Evolutionary conservation across 1,140 invertebrate genomes (phyloP).

Genomic region (Drosophila novamexicana): DNA sequence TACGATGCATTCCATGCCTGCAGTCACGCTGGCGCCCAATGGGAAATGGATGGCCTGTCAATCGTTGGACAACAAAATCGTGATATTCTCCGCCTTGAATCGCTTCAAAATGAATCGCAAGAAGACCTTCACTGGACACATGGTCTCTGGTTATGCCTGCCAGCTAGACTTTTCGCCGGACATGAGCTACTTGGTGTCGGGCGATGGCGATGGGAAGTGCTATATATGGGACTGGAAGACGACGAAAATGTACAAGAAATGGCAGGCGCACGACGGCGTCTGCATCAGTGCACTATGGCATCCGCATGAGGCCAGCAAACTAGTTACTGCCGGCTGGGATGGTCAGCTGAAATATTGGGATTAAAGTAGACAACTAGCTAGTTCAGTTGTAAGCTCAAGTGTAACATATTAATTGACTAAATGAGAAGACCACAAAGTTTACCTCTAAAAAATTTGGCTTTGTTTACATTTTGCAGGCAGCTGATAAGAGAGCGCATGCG

Average conservation of each 20-base stretch:
- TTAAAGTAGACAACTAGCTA: constrained; percentile 85
- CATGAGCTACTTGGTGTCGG: constrained; percentile 99
- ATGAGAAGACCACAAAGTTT: constrained; percentile 25
- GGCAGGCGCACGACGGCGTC: constrained; percentile 99
- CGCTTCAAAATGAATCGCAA: constrained; percentile 99
- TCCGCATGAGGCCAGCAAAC: constrained; percentile 98
- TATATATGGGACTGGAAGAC: constrained; percentile 99
- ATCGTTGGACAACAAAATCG: constrained; percentile 99
- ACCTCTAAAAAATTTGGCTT: constrained; percentile 12
- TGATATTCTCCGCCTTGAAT: constrained; percentile 98
- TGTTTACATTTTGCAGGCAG: constrained; percentile 47
- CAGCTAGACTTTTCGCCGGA: constrained; percentile 98
- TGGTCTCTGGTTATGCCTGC: constrained; percentile 99
- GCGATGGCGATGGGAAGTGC: constrained; percentile 99
- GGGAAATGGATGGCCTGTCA: constrained; percentile 99
- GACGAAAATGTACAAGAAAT: constrained; percentile 98
- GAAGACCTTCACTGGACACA: constrained; percentile 99
- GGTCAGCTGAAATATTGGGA: constrained; percentile 99
- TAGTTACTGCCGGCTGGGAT: constrained; percentile 99
- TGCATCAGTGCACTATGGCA: constrained; percentile 98
- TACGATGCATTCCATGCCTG: constrained; percentile 99
- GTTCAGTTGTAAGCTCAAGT: constrained; percentile 47
- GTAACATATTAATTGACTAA: constrained; percentile 49
- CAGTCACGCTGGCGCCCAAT: constrained; percentile 97
- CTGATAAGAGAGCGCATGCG: constrained; percentile 3